phyloP scores from a whole-genome alignment of 2,797 vertebrate genomes.

The Chaetophractus vellerosus region DNA sequence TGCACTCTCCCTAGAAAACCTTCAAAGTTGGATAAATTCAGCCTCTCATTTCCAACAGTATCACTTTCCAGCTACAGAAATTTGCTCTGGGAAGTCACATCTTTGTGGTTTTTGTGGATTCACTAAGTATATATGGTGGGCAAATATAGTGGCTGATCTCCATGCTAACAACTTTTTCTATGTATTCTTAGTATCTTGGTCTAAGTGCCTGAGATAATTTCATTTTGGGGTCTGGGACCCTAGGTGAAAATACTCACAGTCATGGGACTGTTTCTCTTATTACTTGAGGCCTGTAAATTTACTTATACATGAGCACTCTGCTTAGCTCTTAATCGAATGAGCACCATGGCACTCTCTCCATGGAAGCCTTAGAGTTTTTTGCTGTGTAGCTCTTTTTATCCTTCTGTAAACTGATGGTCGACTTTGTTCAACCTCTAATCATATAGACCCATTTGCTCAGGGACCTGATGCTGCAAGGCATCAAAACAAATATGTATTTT shows the following conservation, averaged over 20 bases:
- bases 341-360: no score
- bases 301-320: not conserved
- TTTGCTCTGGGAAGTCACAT: not conserved
- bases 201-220: not conserved
- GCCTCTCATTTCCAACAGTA: not conserved
- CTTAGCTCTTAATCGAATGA: not conserved
- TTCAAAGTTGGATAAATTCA: slow-evolving; percentile 10
- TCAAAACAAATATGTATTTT: slow-evolving; percentile 18
- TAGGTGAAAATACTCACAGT: not conserved
- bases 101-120: not conserved
- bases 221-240: not conserved
- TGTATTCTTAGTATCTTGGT: not conserved
- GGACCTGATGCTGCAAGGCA: not conserved
- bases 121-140: not conserved
- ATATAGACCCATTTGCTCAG: not conserved
- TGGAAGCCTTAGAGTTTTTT: not conserved
- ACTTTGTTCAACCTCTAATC: slow-evolving; percentile 37
- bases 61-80: not conserved
- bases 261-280: not conserved
- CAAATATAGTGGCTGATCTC: not conserved
- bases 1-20: not conserved
- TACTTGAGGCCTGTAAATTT: not conserved
- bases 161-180: not conserved
- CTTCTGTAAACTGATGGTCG: not conserved
- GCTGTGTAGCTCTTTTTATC: not conserved